Base-by-base conservation (phyloP, 2,888 invertebrate genomes). In the Acrobasis consociella region DNA sequence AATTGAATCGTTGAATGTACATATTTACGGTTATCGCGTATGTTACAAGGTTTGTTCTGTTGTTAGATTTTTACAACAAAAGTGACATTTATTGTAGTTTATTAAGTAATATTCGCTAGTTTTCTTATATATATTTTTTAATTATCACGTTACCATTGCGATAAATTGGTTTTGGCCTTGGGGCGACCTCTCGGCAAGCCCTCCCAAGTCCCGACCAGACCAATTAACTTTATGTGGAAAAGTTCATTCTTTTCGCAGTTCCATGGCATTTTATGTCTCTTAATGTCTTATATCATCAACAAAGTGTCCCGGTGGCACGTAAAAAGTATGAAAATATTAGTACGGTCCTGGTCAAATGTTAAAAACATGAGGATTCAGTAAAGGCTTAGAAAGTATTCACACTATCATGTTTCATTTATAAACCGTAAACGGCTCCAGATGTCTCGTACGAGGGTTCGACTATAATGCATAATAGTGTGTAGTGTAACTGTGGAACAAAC, bases 171-270 rank as follows among this genome's bases (percentile, higher is more conserved):
- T 67, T 65, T 65, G 58, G 63, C 67, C 68, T 68, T 65, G 62
- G 62, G 46, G 38, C 63, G 65, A 65, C 73, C 63, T 64, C 58
- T 49, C 58, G 56, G 59, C 46, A 63, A 50, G 58, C 49, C 62
- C 52, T 64, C 63, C n/a, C n/a, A n/a, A n/a, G n/a, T n/a, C n/a
- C 63, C 51, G 51, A 60, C 55, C 62, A 62, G 66, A 71, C 46
- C 65, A 68, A 72, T 73, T 73, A 71, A 69, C 65, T 72, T 71
- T 74, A 69, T 68, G 64, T 68, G 63, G 53, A 63, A 67, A 68
- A 68, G 58, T 66, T 63, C 60, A 66, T 53, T 66, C 46, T 61
- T 66, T 62, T 62, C 22, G 51, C 62, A 60, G 62, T 62, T 58
- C 31, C 49, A 58, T 49, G 50, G 42, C 53, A n/a, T 63, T 56